Conservation (phyloP, 2,113 vertebrate genomes). For the Origma solitaria region DNA sequence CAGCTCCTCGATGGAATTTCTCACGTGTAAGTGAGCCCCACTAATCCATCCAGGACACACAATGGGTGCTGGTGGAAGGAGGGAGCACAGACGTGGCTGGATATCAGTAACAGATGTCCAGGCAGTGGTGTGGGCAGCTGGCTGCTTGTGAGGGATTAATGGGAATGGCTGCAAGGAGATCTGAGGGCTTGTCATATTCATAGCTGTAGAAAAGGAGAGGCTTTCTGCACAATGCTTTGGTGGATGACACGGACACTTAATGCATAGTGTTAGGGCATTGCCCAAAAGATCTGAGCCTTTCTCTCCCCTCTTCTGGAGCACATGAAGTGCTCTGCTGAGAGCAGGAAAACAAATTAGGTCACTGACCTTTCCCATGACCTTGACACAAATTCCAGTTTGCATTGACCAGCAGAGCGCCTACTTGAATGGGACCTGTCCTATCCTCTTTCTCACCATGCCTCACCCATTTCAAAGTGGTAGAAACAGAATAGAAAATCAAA, state of each 20-base stretch:
- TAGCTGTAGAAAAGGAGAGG: neutral
- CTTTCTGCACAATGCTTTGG: neutral
- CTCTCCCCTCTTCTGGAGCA: neutral
- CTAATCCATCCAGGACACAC: neutral
- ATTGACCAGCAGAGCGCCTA: constrained; percentile 34
- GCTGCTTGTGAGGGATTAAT: neutral
- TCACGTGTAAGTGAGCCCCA: neutral
- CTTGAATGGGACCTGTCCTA: constrained; percentile 42
- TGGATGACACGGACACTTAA: neutral
- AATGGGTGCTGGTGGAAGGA: neutral
- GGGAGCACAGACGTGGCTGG: fast-evolving
- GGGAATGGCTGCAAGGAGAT: neutral
- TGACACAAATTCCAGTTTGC: constrained; percentile 60
- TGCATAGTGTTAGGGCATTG: neutral
- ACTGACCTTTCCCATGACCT: constrained; percentile 69
- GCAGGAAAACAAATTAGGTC: constrained; percentile 54
- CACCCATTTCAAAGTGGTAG: constrained; percentile 16
- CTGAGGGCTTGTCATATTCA: neutral
- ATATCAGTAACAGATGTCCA: neutral
- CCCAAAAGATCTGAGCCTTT: neutral
- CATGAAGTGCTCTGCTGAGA: neutral
- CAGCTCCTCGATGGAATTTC: neutral
- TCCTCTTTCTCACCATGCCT: constrained; percentile 26
- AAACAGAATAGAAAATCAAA: constrained; percentile 39
- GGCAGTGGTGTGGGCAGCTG: neutral